Conservation (phyloP, 2,797 vertebrate species). For the Smutsia gigantea region DNA sequence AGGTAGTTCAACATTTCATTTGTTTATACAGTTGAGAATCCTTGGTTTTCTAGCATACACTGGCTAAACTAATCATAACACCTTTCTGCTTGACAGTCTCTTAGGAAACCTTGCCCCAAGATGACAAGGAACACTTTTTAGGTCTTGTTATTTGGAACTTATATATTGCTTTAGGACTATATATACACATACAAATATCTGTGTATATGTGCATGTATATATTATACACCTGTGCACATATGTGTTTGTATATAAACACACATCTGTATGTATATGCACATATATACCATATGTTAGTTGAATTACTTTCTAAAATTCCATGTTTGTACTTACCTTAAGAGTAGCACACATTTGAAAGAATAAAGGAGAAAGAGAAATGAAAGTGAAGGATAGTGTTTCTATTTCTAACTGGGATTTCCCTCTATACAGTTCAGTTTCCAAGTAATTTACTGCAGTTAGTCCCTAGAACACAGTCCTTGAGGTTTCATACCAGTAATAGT, state of each 20-base stretch:
- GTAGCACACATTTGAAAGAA: not conserved
- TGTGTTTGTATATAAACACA: too few species aligned
- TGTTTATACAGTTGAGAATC: conserved; percentile 45
- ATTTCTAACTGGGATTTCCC: not conserved
- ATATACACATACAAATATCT: not conserved
- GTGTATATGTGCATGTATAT: too few species aligned
- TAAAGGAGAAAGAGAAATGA: not conserved
- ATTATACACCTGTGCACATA: not conserved
- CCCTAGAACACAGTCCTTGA: too few species aligned
- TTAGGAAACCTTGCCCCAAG: not conserved
- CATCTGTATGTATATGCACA: not conserved
- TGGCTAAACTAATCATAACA: not conserved
- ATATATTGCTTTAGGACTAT: not conserved
- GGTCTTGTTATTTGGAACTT: conserved; percentile 13
- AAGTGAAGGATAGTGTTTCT: not conserved
- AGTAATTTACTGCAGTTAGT: not conserved
- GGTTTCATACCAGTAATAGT: not conserved
- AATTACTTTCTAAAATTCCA: not conserved
- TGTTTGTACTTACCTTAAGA: not conserved
- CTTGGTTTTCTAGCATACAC: not conserved
- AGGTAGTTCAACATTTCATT: conserved; percentile 30
- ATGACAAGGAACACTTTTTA: not conserved
- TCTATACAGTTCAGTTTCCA: not conserved
- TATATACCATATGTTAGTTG: not conserved
- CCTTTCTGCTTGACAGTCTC: not conserved